These are phyloP conservation scores for Mandrillus leucophaeus DNA, from an alignment of 2,113 vertebrate genomes.

Conservation along the genomic window DNA sequence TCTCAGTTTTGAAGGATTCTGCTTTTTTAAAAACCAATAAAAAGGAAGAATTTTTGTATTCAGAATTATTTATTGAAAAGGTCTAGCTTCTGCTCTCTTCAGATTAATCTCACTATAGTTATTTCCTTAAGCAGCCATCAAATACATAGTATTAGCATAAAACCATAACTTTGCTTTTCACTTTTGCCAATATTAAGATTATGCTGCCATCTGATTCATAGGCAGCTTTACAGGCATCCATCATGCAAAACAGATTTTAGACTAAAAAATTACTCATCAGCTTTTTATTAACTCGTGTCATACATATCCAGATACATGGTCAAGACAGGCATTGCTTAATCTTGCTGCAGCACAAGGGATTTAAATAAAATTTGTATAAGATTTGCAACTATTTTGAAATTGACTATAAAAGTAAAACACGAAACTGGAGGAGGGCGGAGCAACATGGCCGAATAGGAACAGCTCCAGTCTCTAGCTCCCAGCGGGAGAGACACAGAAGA, in stretches of 20 bases:
- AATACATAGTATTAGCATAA: conserved; percentile 70
- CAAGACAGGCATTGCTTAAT: conserved; percentile 27
- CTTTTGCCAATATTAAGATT: conserved; percentile 67
- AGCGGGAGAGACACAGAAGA: no score
- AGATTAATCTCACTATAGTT: conserved; percentile 53
- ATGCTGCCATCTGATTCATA: conserved; percentile 59
- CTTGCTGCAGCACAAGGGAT: background rate
- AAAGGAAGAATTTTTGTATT: background rate
- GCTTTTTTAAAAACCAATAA: background rate
- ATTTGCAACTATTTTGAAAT: conserved; percentile 48
- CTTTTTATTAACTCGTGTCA: conserved; percentile 59
- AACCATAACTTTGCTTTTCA: conserved; percentile 62
- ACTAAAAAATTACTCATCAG: conserved; percentile 52
- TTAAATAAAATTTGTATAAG: conserved; percentile 36
- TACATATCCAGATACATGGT: conserved; percentile 28
- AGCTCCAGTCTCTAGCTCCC: no score
- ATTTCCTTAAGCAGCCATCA: conserved; percentile 55
- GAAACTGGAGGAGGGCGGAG: no score
- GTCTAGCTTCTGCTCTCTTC: conserved; percentile 10
- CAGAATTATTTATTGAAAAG: conserved; percentile 22
- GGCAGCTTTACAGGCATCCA: conserved; percentile 23
- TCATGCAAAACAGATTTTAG: conserved; percentile 55
- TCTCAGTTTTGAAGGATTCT: background rate
- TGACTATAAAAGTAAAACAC: background rate
- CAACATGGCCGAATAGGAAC: no score